A percentile compares a stretch with the other conserved stretches of the same genome.
These are phyloP conservation scores for Propsilocerus akamusi DNA, from an alignment of 1,140 invertebrate genomes.

Conservation along the genomic window DNA sequence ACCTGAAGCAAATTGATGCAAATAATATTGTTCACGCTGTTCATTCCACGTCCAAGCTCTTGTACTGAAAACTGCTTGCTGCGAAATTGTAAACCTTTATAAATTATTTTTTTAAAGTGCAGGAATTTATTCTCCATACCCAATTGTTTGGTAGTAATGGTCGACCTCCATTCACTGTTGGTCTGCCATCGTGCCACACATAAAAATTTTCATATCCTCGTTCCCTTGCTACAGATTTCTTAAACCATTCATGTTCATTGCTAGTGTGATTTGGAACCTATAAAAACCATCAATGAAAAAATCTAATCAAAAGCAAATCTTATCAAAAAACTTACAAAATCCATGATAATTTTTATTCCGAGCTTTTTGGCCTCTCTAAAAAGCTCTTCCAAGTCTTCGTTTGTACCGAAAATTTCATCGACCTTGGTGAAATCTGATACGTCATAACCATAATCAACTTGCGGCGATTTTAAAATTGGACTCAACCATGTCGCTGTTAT, in stretches of 20 bases:
- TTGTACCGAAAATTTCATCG: background rate
- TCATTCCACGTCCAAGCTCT: constrained; percentile 44
- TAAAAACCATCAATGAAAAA: too few species aligned
- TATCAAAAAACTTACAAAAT: too few species aligned
- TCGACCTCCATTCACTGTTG: constrained; percentile 10
- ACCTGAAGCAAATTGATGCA: constrained; percentile 35
- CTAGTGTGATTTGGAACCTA: constrained; percentile 56
- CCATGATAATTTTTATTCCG: background rate
- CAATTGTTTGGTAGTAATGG: constrained; percentile 37
- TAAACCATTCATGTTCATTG: constrained; percentile 44
- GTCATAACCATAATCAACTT: background rate
- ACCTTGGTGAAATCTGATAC: background rate
- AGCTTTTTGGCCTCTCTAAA: background rate
- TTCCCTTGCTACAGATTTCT: constrained; percentile 26
- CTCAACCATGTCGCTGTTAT: constrained; percentile 27
- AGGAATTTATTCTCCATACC: constrained; percentile 21
- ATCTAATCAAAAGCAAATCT: too few species aligned
- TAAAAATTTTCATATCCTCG: constrained; percentile 39
- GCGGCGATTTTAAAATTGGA: constrained; percentile 17
- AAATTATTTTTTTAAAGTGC: background rate
- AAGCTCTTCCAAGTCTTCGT: background rate
- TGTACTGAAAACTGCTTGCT: constrained; percentile 31
- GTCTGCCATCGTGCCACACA: constrained; percentile 33
- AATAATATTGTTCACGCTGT: constrained; percentile 42
- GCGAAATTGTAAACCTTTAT: background rate